Conservation (phyloP, 2,797 vertebrate genomes). For the Sebastiscus tertius region DNA sequence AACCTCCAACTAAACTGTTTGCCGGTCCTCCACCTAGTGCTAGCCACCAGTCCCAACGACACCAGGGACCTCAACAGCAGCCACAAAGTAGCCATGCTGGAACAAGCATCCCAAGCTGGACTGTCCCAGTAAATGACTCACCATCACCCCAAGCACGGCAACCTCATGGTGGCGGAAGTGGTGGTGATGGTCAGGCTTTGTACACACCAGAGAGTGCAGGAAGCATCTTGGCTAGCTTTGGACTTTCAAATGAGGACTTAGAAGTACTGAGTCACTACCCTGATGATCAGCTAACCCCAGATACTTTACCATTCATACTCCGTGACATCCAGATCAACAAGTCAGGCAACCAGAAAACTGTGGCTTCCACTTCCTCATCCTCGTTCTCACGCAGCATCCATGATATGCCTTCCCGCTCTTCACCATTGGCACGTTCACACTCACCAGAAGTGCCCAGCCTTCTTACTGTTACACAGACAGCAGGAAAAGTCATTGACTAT, state of each 20-base stretch:
- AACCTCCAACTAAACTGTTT: conserved; percentile 72
- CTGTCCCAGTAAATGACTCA: conserved; percentile 29
- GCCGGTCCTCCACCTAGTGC: conserved; percentile 31
- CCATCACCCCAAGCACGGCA: conserved; percentile 36
- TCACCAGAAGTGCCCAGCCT: conserved; percentile 72
- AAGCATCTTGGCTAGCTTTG: conserved; percentile 93
- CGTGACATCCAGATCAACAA: conserved; percentile 91
- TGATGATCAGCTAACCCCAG: conserved; percentile 92
- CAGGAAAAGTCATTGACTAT: conserved; percentile 90
- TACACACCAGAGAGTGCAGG: conserved; percentile 92
- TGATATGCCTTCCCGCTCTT: conserved; percentile 32
- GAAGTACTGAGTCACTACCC: conserved; percentile 94
- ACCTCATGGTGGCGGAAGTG: conserved; percentile 20
- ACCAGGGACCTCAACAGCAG: conserved; percentile 49
- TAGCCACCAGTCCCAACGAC: conserved; percentile 48
- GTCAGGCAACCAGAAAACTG: conserved; percentile 70
- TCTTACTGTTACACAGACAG: conserved; percentile 75
- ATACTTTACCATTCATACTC: conserved; percentile 92
- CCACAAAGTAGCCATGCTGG: conserved; percentile 50
- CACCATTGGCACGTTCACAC: conserved; percentile 11
- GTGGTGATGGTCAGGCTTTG: conserved; percentile 73
- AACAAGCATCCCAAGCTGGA: conserved; percentile 55
- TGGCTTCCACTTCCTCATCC: conserved; percentile 24
- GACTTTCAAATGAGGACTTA: conserved; percentile 92
- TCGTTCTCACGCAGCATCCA: conserved; percentile 36